phyloP scores from a whole-genome alignment of 2,797 vertebrate species.

The Ptychadena robeensis region DNA sequence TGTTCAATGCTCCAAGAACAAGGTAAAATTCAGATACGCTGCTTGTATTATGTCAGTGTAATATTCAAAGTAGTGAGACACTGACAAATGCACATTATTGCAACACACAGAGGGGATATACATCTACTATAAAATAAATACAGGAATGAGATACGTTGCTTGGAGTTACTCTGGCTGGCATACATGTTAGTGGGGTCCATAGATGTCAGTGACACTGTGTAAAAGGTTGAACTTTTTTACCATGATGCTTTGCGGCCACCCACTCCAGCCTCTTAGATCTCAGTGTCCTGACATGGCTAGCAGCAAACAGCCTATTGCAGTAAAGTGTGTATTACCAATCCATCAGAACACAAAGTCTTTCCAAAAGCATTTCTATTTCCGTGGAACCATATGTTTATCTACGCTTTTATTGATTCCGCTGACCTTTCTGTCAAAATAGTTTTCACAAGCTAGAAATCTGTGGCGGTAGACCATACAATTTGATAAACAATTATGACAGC shows the following conservation, averaged over 20 bases:
- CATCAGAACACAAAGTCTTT: neutral
- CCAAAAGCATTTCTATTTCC: neutral
- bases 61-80: too few relatives aligned
- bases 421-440: conserved; percentile 51
- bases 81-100: too few relatives aligned
- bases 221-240: neutral
- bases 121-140: too few relatives aligned
- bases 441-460: neutral
- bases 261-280: neutral
- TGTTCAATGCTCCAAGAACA: too few relatives aligned
- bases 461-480: conserved; percentile 26
- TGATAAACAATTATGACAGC: conserved; percentile 11
- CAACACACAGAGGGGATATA: too few relatives aligned
- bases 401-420: conserved; percentile 37
- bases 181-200: too few relatives aligned
- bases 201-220: too few relatives aligned
- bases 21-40: too few relatives aligned
- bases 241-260: neutral
- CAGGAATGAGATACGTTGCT: too few relatives aligned
- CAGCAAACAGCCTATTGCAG: neutral
- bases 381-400: conserved; percentile 21
- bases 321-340: neutral
- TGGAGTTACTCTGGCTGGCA: too few relatives aligned
- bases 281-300: neutral
- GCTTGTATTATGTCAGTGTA: too few relatives aligned